Base-by-base conservation (phyloP, 2,113 vertebrate genomes). In the Loxodonta africana region DNA sequence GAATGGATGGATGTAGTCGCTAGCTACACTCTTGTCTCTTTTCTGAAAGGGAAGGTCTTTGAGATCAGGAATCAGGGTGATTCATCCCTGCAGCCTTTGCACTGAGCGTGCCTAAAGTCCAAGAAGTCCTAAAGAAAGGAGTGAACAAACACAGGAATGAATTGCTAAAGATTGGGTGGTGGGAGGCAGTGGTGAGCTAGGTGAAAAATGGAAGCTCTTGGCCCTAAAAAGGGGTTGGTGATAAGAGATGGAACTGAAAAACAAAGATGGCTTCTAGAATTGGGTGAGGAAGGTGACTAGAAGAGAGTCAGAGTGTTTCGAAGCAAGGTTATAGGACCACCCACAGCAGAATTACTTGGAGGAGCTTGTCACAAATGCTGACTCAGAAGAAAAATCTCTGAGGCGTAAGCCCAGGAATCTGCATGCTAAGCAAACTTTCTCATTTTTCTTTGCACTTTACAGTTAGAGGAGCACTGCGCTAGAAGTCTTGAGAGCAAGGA, bases 1-100 rank as follows among this genome's bases (percentile, higher is more conserved):
- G 11, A 53, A 18, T 7, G 6, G 44, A 12, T 26, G 0, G 14
- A 1, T 21, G 21, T 15, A 41, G 12, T 8, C 11, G 41, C 3
- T 46, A 1, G 33, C 8, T 11, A n/a, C 2, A 48, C 0, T 6
- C 33, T 37, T 23, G 33, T 37, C 2, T 93, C 62, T 5, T 28
- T 30, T 37, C 76, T 8, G 44, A n/a, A 2, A 69, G 33, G 41
- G 51, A 20, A 25, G 46, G 4, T 6, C 83, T 26, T 57, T 10
- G 3, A 51, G 41, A 69, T 46, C n/a, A 30, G 4, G 57, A 21
- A 33, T 48, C 41, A 17, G 18, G 21, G n/a, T 2, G 6, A 14
- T 41, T 73, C 28, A 3, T 11, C 20, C 78, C 25, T 48, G 48
- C 37, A 8, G 30, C 8, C 51, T 25, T 90, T 12, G 7, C 3